phyloP scores from a whole-genome alignment of 2,797 vertebrate genomes.

The Melanotaenia trifasciata region DNA sequence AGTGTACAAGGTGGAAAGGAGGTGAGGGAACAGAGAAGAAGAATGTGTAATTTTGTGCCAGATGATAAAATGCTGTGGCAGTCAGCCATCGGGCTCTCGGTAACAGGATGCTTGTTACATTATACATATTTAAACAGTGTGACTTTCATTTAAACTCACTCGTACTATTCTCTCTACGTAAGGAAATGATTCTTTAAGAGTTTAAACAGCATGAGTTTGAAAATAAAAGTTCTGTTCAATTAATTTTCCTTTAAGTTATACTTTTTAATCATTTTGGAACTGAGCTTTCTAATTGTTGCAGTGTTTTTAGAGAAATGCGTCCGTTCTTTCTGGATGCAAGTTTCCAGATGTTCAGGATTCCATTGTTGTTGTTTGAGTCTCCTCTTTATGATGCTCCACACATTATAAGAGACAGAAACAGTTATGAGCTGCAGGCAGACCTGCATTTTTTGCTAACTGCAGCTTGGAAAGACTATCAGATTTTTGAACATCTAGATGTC shows the following conservation, averaged over 20 bases:
- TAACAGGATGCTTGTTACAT: slow-evolving; percentile 59
- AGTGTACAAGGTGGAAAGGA: slow-evolving; percentile 42
- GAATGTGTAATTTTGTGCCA: slow-evolving; percentile 66
- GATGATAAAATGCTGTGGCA: slow-evolving; percentile 67
- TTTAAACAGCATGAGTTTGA: neutral
- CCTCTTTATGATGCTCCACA: neutral
- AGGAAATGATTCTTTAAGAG: slow-evolving; percentile 18
- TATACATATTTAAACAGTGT: slow-evolving; percentile 61
- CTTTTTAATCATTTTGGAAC: neutral
- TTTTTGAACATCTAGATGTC: neutral
- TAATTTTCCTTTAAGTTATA: neutral
- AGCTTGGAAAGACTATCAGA: neutral
- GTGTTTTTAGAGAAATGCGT: neutral
- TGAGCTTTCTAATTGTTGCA: neutral
- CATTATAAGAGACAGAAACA: neutral
- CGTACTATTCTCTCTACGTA: slow-evolving; percentile 7
- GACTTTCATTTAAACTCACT: slow-evolving; percentile 45
- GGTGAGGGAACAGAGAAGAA: slow-evolving; percentile 45
- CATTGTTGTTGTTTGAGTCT: neutral
- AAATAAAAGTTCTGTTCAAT: neutral
- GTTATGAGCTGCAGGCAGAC: neutral
- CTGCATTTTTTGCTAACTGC: neutral
- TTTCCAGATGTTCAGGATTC: neutral
- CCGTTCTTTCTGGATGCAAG: neutral
- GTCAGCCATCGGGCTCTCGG: slow-evolving; percentile 45